Evolutionary conservation across 2,888 invertebrate species (phyloP).

Genomic region (Mythimna impura): DNA sequence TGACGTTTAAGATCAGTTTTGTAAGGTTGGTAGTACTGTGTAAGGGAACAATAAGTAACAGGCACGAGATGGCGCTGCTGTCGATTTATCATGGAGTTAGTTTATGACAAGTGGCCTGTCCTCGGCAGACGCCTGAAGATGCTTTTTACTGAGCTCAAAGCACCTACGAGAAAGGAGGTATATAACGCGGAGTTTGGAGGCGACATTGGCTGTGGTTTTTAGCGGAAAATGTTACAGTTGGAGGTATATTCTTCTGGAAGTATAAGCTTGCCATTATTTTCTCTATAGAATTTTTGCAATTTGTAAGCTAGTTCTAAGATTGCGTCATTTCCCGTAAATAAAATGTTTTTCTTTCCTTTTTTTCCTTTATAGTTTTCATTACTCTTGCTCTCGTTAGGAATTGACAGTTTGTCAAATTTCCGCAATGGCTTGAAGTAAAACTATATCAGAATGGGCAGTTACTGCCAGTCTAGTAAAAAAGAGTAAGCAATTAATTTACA

Average conservation of each 20-base stretch:
- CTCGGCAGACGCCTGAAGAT: constrained; percentile 79
- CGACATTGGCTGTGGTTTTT: constrained; percentile 20
- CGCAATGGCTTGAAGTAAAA: neutral
- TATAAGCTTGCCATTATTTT: neutral
- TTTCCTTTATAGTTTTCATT: neutral
- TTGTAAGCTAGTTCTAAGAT: no score
- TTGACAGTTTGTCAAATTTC: neutral
- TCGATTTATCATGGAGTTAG: constrained; percentile 87
- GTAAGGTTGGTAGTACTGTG: constrained; percentile 67
- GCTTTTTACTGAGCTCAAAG: constrained; percentile 81
- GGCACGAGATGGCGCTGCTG: constrained; percentile 80
- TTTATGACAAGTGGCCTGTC: constrained; percentile 89
- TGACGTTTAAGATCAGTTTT: neutral
- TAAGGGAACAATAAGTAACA: constrained; percentile 88
- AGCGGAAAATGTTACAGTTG: neutral
- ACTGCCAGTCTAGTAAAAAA: neutral
- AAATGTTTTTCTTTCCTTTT: no score
- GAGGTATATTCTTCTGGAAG: neutral
- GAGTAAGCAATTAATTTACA: neutral
- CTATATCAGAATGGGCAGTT: neutral
- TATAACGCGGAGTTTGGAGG: constrained; percentile 24
- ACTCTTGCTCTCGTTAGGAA: neutral
- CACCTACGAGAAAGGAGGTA: constrained; percentile 64
- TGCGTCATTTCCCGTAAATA: no score
- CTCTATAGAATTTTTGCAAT: no score